A percentile compares a stretch with the other conserved stretches of the same genome.
These are phyloP conservation scores for Notocelia uddmanniana DNA, from an alignment of 2,888 invertebrate species.

Conservation along the genomic window DNA sequence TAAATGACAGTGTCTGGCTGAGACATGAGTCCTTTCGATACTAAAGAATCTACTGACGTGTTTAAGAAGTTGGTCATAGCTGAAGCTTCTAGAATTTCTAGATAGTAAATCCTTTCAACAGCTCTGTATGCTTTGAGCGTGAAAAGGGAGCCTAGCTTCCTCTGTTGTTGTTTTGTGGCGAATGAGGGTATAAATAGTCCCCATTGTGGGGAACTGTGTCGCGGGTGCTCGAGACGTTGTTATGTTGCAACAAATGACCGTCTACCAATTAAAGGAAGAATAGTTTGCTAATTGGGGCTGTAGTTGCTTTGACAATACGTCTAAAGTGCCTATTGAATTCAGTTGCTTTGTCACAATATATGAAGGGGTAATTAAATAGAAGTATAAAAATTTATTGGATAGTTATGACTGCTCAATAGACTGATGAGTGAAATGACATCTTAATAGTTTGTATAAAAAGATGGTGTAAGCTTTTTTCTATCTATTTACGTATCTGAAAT, in stretches of 20 bases:
- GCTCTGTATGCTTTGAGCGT: not conserved
- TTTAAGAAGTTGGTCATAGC: not conserved
- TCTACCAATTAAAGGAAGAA: constrained; percentile 18
- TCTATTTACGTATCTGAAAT: too few species aligned
- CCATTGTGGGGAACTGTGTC: constrained; percentile 24
- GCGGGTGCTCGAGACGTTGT: constrained; percentile 9
- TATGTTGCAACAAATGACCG: constrained; percentile 9
- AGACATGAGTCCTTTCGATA: not conserved
- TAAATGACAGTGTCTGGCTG: not conserved
- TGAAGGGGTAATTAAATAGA: not conserved
- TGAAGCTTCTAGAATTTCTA: not conserved
- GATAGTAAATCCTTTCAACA: not conserved
- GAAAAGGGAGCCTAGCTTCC: not conserved
- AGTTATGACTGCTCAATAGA: not conserved
- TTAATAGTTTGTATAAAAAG: too few species aligned
- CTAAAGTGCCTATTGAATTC: not conserved
- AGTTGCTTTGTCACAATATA: not conserved
- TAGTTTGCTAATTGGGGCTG: constrained; percentile 8
- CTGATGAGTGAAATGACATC: too few species aligned
- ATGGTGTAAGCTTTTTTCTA: too few species aligned
- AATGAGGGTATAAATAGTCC: constrained; percentile 1
- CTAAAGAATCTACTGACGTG: not conserved
- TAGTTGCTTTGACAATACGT: not conserved
- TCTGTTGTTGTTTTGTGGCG: not conserved
- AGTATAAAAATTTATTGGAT: too few species aligned